phyloP scores from a whole-genome alignment of 2,797 vertebrate genomes.

The Neosalanx taihuensis region DNA sequence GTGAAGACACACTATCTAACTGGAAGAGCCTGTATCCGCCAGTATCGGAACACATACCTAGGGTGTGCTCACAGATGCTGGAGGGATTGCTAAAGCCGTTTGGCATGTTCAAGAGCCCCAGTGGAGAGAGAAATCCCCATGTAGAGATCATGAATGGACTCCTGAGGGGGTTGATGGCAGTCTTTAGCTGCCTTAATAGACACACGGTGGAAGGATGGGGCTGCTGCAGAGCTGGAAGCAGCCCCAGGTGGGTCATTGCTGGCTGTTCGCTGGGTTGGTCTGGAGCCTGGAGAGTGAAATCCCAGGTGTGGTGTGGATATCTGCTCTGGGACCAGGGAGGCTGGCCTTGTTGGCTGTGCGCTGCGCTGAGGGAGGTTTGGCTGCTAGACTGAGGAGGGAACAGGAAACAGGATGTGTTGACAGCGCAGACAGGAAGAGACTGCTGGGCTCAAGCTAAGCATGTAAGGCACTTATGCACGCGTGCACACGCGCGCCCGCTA shows the following conservation, averaged over 20 bases:
- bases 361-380: constrained; percentile 1
- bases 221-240: constrained; percentile 37
- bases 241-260: constrained; percentile 52
- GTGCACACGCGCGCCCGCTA: background rate
- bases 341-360: constrained; percentile 43
- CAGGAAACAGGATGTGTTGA: constrained; percentile 32
- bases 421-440: constrained; percentile 43
- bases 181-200: constrained; percentile 59
- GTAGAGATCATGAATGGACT: constrained; percentile 60
- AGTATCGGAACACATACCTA: constrained; percentile 37
- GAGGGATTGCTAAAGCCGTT: constrained; percentile 67
- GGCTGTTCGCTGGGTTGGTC: constrained; percentile 54
- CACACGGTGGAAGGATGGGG: constrained; percentile 53
- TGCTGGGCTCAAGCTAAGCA: constrained; percentile 28
- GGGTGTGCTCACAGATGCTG: constrained; percentile 41
- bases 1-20: constrained; percentile 44
- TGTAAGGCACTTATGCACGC: constrained; percentile 13
- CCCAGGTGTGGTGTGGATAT: constrained; percentile 3
- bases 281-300: constrained; percentile 39
- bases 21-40: constrained; percentile 29
- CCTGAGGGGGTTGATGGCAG: constrained; percentile 61
- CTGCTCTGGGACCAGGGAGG: constrained; percentile 29
- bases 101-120: constrained; percentile 55
- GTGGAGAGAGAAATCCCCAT: constrained; percentile 54
- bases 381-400: background rate